Percentiles rank a stretch among this genome's conserved stretches.
Conservation (phyloP, 2,113 vertebrate genomes). For the Todiramphus chloris region DNA sequence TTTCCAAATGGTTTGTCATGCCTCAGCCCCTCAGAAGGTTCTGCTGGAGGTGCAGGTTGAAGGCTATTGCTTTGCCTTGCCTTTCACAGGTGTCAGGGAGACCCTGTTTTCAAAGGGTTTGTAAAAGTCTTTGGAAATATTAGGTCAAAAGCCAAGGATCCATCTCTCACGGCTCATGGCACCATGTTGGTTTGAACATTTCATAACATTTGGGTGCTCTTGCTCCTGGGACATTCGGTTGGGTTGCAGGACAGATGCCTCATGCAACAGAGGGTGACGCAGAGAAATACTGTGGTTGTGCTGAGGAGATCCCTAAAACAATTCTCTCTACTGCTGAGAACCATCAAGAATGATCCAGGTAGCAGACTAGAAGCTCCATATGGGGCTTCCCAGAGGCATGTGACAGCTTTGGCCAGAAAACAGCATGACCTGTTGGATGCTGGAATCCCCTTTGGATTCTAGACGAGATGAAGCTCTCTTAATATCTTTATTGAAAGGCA, state of each 20-base stretch:
- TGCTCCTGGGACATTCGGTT: accelerated
- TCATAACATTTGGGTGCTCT: accelerated
- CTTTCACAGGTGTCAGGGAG: neutral
- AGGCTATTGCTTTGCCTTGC: neutral
- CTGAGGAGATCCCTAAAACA: neutral
- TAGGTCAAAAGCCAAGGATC: neutral
- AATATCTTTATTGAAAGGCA: neutral
- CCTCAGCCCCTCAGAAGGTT: neutral
- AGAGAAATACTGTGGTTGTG: neutral
- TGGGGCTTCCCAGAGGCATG: neutral
- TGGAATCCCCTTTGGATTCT: neutral
- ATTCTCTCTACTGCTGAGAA: neutral
- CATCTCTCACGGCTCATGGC: neutral
- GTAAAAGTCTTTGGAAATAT: neutral
- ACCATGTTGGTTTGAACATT: neutral
- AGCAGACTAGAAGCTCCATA: neutral
- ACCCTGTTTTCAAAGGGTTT: neutral
- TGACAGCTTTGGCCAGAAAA: accelerated
- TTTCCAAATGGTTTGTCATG: neutral
- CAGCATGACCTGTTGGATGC: neutral
- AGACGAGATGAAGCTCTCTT: neutral
- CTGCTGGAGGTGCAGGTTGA: neutral
- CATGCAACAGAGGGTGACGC: accelerated
- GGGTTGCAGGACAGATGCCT: neutral
- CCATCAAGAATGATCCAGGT: neutral